These are phyloP conservation scores for Miltochrista miniata DNA, from an alignment of 2,888 invertebrate species.

Conservation along the genomic window DNA sequence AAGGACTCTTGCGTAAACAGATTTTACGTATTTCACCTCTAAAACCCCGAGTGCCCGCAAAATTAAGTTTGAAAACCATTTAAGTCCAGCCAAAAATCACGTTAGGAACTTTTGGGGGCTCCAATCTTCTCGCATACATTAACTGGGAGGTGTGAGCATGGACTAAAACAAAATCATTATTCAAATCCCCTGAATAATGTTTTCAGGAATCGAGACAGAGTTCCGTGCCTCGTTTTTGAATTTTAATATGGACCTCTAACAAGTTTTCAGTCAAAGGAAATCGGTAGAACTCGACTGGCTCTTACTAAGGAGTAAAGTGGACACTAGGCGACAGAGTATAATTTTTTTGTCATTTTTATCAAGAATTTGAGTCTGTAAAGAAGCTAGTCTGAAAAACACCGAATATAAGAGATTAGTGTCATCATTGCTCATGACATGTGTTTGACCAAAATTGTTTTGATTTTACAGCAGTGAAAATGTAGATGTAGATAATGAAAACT, in stretches of 20 bases:
- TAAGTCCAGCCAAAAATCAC: constrained; percentile 79
- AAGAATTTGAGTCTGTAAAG: too few species aligned
- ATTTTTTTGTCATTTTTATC: too few species aligned
- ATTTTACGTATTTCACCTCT: constrained; percentile 44
- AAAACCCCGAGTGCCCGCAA: constrained; percentile 54
- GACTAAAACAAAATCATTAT: constrained; percentile 82
- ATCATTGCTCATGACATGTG: too few species aligned
- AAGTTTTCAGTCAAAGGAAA: constrained; percentile 82
- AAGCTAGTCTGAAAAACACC: too few species aligned
- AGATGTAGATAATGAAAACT: too few species aligned
- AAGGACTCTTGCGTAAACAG: constrained; percentile 53
- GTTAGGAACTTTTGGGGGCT: constrained; percentile 65
- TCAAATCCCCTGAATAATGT: constrained; percentile 82
- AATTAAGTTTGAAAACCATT: constrained; percentile 78
- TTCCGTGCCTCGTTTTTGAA: constrained; percentile 81
- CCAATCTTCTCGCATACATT: constrained; percentile 77
- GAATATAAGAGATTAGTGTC: too few species aligned
- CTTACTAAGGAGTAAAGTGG: constrained; percentile 45
- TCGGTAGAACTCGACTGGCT: constrained; percentile 55
- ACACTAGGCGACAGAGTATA: constrained; percentile 31
- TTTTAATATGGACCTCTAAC: constrained; percentile 82
- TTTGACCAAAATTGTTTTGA: too few species aligned
- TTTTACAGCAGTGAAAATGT: too few species aligned
- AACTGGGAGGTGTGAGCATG: constrained; percentile 46
- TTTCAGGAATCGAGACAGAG: constrained; percentile 78